Base-by-base conservation (phyloP, 1,140 invertebrate genomes). In the Drosophila sturtevanti region DNA sequence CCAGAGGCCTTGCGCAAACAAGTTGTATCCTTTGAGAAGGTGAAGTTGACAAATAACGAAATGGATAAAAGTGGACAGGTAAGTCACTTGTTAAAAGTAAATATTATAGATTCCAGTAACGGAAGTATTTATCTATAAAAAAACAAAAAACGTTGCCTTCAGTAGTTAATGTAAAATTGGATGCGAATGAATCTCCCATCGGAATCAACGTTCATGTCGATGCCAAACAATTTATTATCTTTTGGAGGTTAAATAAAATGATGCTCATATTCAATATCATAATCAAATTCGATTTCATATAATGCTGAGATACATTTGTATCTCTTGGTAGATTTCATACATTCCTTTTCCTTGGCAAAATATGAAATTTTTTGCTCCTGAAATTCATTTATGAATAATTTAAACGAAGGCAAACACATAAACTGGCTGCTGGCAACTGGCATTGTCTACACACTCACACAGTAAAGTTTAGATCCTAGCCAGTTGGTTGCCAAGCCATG, bases 41-140 rank as follows among this genome's bases (percentile, higher is more conserved):
- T 99, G 90, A 99, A 99, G 93, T 95, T 99, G 76, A 99, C 98
- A 90, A 99, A 99, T 93, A 99, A 99, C 93, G 98, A 99, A 93
- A 97, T 99, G 96, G 98, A 99, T 92, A 99, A 98, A 92, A 97
- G 97, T 90, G 98, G 98, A 92, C 98, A 99, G 95, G 98, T 99
- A 93, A 95, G 95, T 93, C 21, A 11, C 22, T 6, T 6, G 5
- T 6, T 18, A 12, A 22, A 68, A 22, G 41, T 11, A 9, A 14
- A 14, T 0, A 41, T 16, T n/a, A n/a, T n/a, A n/a, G n/a, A n/a
- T n/a, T n/a, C n/a, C n/a, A n/a, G n/a, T n/a, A n/a, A n/a, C n/a
- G n/a, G n/a, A n/a, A n/a, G n/a, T n/a, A n/a, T n/a, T n/a, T n/a
- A n/a, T n/a, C n/a, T n/a, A n/a, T n/a, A n/a, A n/a, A n/a, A n/a